Base-by-base conservation (phyloP, 2,113 vertebrate genomes). In the Indicator maculatus region DNA sequence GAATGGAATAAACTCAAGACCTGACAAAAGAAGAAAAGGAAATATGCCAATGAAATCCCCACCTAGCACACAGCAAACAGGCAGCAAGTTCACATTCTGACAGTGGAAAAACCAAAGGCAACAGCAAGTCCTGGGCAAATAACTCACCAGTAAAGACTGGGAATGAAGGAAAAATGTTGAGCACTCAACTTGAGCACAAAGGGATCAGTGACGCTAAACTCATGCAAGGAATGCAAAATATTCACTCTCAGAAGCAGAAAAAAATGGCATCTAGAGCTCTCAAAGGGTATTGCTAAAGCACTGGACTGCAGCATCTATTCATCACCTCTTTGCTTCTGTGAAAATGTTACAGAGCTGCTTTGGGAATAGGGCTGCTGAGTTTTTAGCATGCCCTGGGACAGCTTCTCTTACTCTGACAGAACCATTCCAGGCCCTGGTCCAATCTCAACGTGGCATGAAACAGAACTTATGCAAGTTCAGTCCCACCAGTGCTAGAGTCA, bases 1-100 rank as follows among this genome's bases (percentile, higher is more conserved):
- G 41, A 89, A 93, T 86, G 85, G 76, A 94, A 89, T 30, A 60
- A 81, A 86, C 38, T 88, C 65, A 60, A 61, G 72, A 63, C 17
- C 38, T 86, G 90, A 88, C 92, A 96, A 93, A 84, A 63, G 26
- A 66, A 88, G 60, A 77, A 77, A 83, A 83, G 63, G 52, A 91
- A 88, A 86, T 70, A 65, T 2, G 63, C 85, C 87, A 95, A 79
- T 89, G 88, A 70, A 96, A 73, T 61, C 71, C 76, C 12, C 30
- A 82, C 69, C 55, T 58, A 88, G 55, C 52, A 79, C n/a, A 56
- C 8, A 80, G 55, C 47, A 73, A 7, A 41, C 44, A 91, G 74
- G 33, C 78, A 83, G 72, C 0, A 6, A 79, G 38, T 45, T 76
- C 71, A 50, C 73, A 88, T 60, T 88, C 64, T 60, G 52, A 80